A percentile compares a stretch with the other conserved stretches of the same genome.
Conservation (phyloP, 2,888 invertebrate genomes). For the Sarcophaga caerulescens region DNA sequence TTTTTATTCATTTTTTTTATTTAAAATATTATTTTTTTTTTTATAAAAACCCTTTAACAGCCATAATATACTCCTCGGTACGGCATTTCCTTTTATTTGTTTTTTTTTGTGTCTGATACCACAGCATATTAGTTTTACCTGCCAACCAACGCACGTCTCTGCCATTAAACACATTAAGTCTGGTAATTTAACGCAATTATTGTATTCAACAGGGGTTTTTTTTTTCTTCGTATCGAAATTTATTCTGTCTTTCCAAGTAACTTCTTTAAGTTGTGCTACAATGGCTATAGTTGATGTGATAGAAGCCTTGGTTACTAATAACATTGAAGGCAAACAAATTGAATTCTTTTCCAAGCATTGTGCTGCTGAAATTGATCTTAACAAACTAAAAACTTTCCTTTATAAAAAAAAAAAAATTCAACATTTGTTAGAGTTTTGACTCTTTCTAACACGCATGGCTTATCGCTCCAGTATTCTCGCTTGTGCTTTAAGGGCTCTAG, state of each 20-base stretch:
- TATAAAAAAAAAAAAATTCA: too few species aligned
- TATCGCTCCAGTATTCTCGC: too few species aligned
- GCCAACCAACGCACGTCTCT: conserved; percentile 59
- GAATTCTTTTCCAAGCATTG: too few species aligned
- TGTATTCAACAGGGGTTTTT: conserved; percentile 48
- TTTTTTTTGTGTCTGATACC: not conserved
- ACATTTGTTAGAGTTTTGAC: too few species aligned
- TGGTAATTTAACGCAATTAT: conserved; percentile 70
- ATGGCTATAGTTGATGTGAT: too few species aligned
- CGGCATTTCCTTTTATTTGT: not conserved
- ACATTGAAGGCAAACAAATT: too few species aligned
- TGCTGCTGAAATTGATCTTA: too few species aligned
- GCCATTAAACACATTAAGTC: conserved; percentile 69
- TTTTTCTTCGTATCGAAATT: conserved; percentile 26
- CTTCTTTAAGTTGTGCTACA: not conserved
- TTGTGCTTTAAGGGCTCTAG: too few species aligned
- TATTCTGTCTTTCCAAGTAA: conserved; percentile 10
- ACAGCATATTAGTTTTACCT: not conserved
- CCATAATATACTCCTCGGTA: not conserved
- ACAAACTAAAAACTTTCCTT: too few species aligned
- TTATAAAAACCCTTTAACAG: conserved; percentile 33
- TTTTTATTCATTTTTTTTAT: conserved; percentile 33
- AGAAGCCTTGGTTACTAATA: too few species aligned
- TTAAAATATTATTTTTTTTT: conserved; percentile 3
- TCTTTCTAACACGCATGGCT: too few species aligned